phyloP scores from a whole-genome alignment of 53 echinoderm and acorn worm genomes.

The Henricia sp. region DNA sequence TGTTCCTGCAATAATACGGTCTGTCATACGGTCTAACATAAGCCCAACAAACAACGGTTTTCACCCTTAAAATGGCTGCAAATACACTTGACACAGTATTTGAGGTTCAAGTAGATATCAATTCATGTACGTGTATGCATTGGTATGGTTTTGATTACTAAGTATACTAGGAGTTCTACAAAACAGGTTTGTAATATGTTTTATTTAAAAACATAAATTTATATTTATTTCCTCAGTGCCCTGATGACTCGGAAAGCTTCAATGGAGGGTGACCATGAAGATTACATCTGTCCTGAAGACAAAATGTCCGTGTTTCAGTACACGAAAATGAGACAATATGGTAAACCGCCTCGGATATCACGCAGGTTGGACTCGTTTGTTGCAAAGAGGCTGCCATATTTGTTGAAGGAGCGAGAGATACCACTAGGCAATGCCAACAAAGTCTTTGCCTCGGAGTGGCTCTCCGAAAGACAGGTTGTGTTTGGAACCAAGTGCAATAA shows the following conservation, averaged over 20 bases:
- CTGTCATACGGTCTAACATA: too few species aligned
- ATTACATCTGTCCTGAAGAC: constrained; percentile 2
- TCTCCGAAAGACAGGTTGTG: constrained; percentile 89
- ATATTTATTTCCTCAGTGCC: too few species aligned
- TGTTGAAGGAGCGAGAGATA: constrained; percentile 76
- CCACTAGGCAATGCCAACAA: constrained; percentile 80
- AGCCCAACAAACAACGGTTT: too few species aligned
- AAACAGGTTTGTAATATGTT: too few species aligned
- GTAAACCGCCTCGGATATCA: not conserved
- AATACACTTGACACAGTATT: too few species aligned
- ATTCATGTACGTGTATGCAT: too few species aligned
- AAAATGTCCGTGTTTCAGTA: constrained; percentile 65
- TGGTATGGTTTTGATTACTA: too few species aligned
- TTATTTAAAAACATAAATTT: too few species aligned
- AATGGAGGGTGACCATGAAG: constrained; percentile 25
- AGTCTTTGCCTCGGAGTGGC: constrained; percentile 97
- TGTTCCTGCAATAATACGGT: too few species aligned
- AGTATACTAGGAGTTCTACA: too few species aligned
- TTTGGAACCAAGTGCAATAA: constrained; percentile 99
- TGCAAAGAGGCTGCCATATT: constrained; percentile 73
- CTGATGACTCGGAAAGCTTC: not conserved
- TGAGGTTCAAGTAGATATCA: too few species aligned
- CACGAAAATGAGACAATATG: constrained; percentile 52
- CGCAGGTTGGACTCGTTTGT: constrained; percentile 45
- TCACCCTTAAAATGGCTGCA: too few species aligned